phyloP scores from a whole-genome alignment of 2,797 vertebrate genomes.

The Sebastes kiyomatsui region DNA sequence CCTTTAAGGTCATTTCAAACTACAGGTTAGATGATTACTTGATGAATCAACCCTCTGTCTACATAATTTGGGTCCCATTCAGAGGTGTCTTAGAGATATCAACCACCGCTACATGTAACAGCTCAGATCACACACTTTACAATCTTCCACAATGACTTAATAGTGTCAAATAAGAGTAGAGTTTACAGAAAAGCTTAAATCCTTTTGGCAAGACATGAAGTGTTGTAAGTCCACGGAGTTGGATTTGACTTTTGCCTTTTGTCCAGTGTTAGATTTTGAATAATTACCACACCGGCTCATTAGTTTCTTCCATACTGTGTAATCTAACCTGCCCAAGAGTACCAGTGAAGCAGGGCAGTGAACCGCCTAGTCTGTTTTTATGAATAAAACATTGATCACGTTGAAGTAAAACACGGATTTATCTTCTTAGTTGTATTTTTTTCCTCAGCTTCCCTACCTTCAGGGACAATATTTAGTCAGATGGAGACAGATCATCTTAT shows the following conservation, averaged over 20 bases:
- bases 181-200: not conserved
- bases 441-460: not conserved
- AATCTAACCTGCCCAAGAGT: not conserved
- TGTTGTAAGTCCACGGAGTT: not conserved
- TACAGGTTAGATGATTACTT: not conserved
- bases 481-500: not conserved
- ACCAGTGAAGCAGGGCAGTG: not conserved
- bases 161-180: not conserved
- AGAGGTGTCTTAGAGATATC: not conserved
- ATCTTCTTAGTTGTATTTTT: not conserved
- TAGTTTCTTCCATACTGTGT: not conserved
- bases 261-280: not conserved
- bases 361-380: not conserved
- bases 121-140: not conserved
- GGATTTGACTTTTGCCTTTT: not conserved
- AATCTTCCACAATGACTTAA: not conserved
- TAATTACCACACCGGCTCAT: not conserved
- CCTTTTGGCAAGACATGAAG: not conserved
- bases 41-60: not conserved
- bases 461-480: not conserved
- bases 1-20: not conserved
- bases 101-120: not conserved
- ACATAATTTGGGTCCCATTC: not conserved
- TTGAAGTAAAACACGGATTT: not conserved
- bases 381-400: slow-evolving; percentile 7